Conservation (phyloP, 2,797 vertebrate genomes). For the Tragelaphus eurycerus region DNA sequence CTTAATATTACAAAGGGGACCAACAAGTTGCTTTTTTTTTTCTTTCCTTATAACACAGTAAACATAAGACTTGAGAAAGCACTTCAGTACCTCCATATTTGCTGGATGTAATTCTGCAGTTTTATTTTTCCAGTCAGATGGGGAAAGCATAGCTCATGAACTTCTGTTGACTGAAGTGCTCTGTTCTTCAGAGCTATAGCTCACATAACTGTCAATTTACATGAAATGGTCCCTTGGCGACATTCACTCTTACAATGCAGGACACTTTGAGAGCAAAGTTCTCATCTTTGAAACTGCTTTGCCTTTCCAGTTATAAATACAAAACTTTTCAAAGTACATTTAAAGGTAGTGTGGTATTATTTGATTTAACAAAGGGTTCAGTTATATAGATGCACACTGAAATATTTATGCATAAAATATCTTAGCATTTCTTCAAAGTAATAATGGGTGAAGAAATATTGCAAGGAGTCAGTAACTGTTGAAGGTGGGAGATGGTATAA, state of each 20-base stretch:
- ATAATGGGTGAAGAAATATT: neutral
- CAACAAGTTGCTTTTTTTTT: neutral
- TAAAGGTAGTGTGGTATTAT: neutral
- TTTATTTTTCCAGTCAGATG: neutral
- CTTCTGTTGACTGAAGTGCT: neutral
- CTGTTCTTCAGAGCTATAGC: neutral
- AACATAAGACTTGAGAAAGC: neutral
- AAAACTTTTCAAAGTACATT: neutral
- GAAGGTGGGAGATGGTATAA: neutral
- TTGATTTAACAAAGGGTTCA: neutral
- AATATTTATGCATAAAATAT: neutral
- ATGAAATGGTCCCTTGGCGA: neutral
- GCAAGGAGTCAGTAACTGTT: neutral
- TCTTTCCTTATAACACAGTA: neutral
- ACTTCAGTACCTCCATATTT: neutral
- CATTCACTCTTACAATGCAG: neutral
- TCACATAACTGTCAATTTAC: neutral
- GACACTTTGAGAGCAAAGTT: neutral
- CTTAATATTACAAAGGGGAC: neutral
- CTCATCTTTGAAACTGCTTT: neutral
- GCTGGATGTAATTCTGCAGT: neutral
- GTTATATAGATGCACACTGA: neutral
- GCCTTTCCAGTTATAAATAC: neutral
- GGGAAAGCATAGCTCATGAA: neutral
- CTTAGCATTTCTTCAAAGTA: neutral